Evolutionary conservation across 35 echinoderm and acorn worm species (phyloP).

Genomic region (Ophioderma brevispina): DNA sequence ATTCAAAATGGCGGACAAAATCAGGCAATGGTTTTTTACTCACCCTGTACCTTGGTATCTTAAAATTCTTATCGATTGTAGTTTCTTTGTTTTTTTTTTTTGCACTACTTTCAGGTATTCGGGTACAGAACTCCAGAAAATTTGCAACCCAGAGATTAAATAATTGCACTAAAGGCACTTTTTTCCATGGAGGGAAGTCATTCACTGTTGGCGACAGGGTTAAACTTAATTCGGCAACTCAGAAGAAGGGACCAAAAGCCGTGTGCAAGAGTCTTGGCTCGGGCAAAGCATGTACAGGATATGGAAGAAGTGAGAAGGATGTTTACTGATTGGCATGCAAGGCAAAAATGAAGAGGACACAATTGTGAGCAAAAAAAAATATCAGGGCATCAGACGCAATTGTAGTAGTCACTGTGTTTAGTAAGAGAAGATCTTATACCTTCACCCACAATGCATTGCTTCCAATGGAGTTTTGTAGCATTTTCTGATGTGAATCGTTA

Average conservation of each 20-base stretch:
- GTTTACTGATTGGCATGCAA: slow-evolving; percentile 56
- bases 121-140: slow-evolving; percentile 33
- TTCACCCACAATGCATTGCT: no score
- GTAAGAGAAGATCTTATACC: no score
- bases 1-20: no score
- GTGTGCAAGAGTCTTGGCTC: slow-evolving; percentile 50
- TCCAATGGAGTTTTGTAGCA: no score
- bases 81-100: no score
- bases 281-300: slow-evolving; percentile 39
- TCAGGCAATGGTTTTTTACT: no score
- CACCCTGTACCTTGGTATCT: no score
- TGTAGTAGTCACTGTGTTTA: no score
- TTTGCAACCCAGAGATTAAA: background rate
- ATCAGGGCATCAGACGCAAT: slow-evolving; percentile 41
- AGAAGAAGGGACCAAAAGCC: background rate
- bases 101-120: slow-evolving; percentile 47
- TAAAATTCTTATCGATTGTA: no score
- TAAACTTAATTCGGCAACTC: background rate
- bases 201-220: no score
- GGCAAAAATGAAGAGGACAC: slow-evolving; percentile 69
- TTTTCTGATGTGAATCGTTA: no score
- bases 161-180: background rate
- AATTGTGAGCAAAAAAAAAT: slow-evolving; percentile 69
- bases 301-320: slow-evolving; percentile 56
- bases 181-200: slow-evolving; percentile 45